These are phyloP conservation scores for Murina feae DNA, from an alignment of 2,113 vertebrate species.

Conservation along the genomic window DNA sequence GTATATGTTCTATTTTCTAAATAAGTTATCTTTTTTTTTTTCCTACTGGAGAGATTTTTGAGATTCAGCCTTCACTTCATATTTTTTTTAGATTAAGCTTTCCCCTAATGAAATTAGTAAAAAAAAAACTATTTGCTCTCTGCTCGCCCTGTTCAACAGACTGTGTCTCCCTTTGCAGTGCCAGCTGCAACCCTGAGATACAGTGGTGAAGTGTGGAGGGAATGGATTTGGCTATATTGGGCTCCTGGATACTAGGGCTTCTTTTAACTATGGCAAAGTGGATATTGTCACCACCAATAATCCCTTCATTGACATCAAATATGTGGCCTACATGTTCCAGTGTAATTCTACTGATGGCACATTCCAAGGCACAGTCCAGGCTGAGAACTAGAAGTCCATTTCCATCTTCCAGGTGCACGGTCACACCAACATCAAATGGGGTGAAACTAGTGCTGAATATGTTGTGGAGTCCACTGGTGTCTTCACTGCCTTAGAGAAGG, in stretches of 20 bases:
- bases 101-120: constrained; percentile 11
- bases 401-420: neutral
- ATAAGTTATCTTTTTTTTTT: neutral
- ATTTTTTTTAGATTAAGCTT: neutral
- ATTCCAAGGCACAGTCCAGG: neutral
- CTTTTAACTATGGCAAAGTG: neutral
- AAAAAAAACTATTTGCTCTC: neutral
- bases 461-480: neutral
- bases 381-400: neutral
- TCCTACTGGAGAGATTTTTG: neutral
- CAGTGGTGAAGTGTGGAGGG: neutral
- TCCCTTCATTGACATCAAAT: neutral
- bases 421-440: neutral
- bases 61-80: neutral
- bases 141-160: neutral
- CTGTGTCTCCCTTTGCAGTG: neutral
- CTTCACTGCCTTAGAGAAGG: neutral
- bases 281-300: neutral
- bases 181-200: neutral
- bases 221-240: neutral
- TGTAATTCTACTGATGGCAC: neutral
- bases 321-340: neutral
- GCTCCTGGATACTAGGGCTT: neutral
- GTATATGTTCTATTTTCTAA: neutral
- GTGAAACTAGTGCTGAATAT: neutral